Evolutionary conservation across 2,113 vertebrate genomes (phyloP).

Genomic region (Sceloporus tristichus): DNA sequence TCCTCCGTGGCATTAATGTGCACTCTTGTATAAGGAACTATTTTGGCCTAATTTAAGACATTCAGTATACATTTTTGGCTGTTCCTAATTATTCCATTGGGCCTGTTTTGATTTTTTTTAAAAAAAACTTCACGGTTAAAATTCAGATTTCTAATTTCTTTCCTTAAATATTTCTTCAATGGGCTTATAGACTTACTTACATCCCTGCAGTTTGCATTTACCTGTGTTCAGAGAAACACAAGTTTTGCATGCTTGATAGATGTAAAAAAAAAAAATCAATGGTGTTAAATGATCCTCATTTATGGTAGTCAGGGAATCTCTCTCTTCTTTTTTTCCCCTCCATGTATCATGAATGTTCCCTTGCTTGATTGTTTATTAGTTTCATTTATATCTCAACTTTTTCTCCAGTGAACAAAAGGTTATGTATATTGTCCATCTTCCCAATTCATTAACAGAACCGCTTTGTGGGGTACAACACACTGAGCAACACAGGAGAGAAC

Average conservation of each 20-base stretch:
- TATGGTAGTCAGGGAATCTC: not conserved
- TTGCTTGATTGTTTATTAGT: too few species aligned
- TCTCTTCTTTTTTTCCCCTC: not conserved
- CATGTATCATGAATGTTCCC: not conserved
- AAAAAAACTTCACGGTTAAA: not conserved
- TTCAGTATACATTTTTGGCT: not conserved
- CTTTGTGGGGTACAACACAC: too few species aligned
- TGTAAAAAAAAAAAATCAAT: constrained; percentile 5
- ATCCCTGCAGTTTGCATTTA: not conserved
- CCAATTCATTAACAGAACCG: too few species aligned
- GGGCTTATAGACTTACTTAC: constrained; percentile 4
- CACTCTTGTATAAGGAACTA: not conserved
- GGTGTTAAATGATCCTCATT: constrained; percentile 9
- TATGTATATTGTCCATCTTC: too few species aligned
- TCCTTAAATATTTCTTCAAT: constrained; percentile 3
- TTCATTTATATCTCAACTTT: too few species aligned
- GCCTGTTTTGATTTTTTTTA: not conserved
- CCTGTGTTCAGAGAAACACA: constrained; percentile 5
- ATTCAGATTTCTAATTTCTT: constrained; percentile 39
- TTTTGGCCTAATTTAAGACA: not conserved
- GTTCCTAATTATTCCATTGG: not conserved
- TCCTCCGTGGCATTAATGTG: not conserved
- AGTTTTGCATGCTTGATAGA: constrained; percentile 30
- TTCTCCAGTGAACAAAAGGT: too few species aligned
- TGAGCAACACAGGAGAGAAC: too few species aligned